phyloP scores from a whole-genome alignment of 2,797 vertebrate genomes.

The Babyrousa celebensis region DNA sequence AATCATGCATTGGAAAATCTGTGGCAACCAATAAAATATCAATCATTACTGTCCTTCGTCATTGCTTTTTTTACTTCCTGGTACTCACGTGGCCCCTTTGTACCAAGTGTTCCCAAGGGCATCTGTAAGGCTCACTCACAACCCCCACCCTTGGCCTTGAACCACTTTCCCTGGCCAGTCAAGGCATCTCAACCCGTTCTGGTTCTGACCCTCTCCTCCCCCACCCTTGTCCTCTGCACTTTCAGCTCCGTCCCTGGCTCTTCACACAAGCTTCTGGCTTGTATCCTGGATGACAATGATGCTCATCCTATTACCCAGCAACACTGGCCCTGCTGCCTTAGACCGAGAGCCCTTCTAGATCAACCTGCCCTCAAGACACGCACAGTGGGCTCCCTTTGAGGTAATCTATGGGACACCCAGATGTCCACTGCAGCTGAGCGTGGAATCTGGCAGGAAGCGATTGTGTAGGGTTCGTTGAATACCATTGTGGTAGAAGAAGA shows the following conservation, averaged over 20 bases:
- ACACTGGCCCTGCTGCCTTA: fast-evolving
- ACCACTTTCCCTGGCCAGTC: background rate
- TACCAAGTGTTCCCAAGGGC: too few relatives aligned
- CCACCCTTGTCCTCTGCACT: too few relatives aligned
- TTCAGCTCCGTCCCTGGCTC: too few relatives aligned
- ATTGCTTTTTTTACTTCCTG: background rate
- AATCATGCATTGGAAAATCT: background rate
- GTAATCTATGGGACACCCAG: background rate
- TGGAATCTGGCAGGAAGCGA: fast-evolving
- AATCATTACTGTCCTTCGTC: fast-evolving
- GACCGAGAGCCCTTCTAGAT: too few relatives aligned
- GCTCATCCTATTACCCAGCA: fast-evolving
- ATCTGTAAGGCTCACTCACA: fast-evolving
- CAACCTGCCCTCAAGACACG: too few relatives aligned
- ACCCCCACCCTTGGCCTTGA: background rate
- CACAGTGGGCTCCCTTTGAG: too few relatives aligned
- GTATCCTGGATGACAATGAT: fast-evolving
- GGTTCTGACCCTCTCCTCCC: too few relatives aligned
- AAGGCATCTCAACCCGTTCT: fast-evolving
- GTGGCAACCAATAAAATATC: too few relatives aligned
- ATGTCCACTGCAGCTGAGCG: too few relatives aligned
- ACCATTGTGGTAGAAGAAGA: fast-evolving
- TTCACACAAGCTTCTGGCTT: background rate
- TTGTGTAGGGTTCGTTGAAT: too few relatives aligned
- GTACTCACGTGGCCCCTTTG: background rate